A percentile compares a stretch with the other conserved stretches of the same genome.
Conservation (phyloP, 2,888 invertebrate genomes). For the Eupithecia subumbrata region DNA sequence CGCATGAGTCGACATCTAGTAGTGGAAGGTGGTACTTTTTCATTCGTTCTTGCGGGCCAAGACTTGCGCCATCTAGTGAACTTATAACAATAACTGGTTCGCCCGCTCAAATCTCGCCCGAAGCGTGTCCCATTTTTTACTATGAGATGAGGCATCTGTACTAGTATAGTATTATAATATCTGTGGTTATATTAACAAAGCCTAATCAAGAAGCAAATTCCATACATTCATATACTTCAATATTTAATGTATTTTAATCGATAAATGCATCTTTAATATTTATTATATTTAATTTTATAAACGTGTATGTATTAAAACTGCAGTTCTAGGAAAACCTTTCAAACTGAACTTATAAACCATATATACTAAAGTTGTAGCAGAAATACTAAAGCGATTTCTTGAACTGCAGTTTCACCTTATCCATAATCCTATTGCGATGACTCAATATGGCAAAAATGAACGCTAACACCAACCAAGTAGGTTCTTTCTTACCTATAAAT, state of each 20-base stretch:
- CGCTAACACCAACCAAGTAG: slow-evolving; percentile 22
- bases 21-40: too few species aligned
- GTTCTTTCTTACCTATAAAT: background rate
- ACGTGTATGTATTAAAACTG: slow-evolving; percentile 16
- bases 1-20: too few species aligned
- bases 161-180: too few species aligned
- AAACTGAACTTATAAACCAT: background rate
- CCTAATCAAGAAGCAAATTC: background rate
- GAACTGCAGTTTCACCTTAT: slow-evolving; percentile 38
- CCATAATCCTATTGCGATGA: slow-evolving; percentile 38
- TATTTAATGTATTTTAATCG: slow-evolving; percentile 7
- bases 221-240: background rate
- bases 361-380: background rate
- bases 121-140: too few species aligned
- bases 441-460: slow-evolving; percentile 44
- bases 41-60: too few species aligned
- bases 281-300: slow-evolving; percentile 21
- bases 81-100: too few species aligned
- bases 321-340: slow-evolving; percentile 17
- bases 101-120: too few species aligned
- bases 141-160: too few species aligned
- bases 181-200: slow-evolving; percentile 3
- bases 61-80: too few species aligned
- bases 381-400: slow-evolving; percentile 4
- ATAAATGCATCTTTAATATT: slow-evolving; percentile 11